These are phyloP conservation scores for Chloroceryle inda DNA, from an alignment of 2,797 vertebrate species.

Conservation along the genomic window DNA sequence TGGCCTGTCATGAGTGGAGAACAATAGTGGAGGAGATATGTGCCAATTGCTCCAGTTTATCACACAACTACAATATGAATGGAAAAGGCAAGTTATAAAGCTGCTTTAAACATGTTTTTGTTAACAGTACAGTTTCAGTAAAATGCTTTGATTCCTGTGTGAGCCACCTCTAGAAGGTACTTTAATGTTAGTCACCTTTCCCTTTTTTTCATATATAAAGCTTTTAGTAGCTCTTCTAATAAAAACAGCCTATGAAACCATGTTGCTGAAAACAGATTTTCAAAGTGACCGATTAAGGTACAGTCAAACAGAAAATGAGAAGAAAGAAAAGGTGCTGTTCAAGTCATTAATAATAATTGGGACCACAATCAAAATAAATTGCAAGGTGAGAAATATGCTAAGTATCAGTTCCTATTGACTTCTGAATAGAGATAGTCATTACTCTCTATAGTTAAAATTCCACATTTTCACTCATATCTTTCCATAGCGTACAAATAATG, in stretches of 20 bases:
- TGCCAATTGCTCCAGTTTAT: background rate
- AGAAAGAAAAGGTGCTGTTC: background rate
- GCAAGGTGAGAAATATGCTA: background rate
- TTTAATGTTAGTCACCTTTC: background rate
- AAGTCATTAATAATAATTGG: background rate
- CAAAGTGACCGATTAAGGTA: background rate
- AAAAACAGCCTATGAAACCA: background rate
- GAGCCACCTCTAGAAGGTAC: background rate
- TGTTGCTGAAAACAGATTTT: background rate
- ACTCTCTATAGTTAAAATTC: background rate
- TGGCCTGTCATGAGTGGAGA: conserved; percentile 54
- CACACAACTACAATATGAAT: background rate
- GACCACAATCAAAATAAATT: background rate
- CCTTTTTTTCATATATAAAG: background rate
- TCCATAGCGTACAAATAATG: background rate
- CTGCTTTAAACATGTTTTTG: background rate
- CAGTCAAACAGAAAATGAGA: background rate
- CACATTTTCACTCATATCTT: background rate
- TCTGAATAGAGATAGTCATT: background rate
- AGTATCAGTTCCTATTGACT: background rate
- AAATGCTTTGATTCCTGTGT: background rate
- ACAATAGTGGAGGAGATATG: background rate
- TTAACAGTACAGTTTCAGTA: background rate
- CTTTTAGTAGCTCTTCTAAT: background rate
- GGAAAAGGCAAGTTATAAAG: background rate